phyloP scores from a whole-genome alignment of 2,797 vertebrate genomes.

The Syndactyla subalaris region DNA sequence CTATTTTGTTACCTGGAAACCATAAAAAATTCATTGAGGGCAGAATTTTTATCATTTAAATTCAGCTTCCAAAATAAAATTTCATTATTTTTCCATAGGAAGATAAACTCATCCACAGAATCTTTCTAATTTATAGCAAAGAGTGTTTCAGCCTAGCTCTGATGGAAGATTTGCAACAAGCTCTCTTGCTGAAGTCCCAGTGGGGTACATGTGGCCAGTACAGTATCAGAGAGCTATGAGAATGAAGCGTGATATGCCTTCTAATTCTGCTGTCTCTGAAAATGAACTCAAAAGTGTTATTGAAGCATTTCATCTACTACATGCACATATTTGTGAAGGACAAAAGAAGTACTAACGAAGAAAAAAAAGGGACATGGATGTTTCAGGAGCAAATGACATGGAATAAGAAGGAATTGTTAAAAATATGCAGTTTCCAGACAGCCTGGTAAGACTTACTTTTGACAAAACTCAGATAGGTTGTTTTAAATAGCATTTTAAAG shows the following conservation, averaged over 20 bases:
- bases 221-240: not conserved
- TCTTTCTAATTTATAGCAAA: not conserved
- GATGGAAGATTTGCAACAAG: not conserved
- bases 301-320: not conserved
- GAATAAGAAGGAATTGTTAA: not conserved
- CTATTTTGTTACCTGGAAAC: not conserved
- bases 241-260: not conserved
- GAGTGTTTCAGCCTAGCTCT: not conserved
- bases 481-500: not conserved
- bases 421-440: fast-evolving
- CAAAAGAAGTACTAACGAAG: not conserved
- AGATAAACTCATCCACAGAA: not conserved
- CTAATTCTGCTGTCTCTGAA: not conserved
- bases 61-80: not conserved
- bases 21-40: not conserved
- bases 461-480: fast-evolving
- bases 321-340: not conserved
- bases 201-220: not conserved
- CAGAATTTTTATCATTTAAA: not conserved
- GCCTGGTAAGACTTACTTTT: not conserved
- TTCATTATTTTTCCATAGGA: not conserved
- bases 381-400: not conserved
- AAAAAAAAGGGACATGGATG: not conserved
- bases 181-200: not conserved
- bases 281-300: fast-evolving